A percentile compares a stretch with the other conserved stretches of the same genome.
Evolutionary conservation across 2,888 invertebrate species (phyloP).

Genomic region (Glaucopsyche alexis): DNA sequence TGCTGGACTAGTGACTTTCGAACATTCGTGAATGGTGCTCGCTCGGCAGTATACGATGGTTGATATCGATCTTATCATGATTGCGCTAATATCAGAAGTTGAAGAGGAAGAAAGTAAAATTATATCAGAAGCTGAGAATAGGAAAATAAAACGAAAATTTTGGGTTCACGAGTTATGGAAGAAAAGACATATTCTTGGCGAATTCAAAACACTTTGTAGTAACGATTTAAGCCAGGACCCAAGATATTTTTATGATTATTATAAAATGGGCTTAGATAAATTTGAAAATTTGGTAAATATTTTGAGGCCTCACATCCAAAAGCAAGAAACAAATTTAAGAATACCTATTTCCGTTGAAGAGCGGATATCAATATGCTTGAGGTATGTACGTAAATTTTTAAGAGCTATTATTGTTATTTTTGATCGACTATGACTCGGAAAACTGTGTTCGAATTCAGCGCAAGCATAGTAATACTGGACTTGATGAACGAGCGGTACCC

Average conservation of each 20-base stretch:
- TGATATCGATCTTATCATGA: too few relatives aligned
- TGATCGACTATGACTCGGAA: constrained; percentile 23
- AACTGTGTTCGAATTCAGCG: constrained; percentile 21
- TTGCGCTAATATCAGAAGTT: too few relatives aligned
- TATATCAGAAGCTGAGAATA: too few relatives aligned
- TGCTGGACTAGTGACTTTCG: too few relatives aligned
- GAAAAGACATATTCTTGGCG: constrained; percentile 27
- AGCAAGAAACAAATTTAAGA: constrained; percentile 38
- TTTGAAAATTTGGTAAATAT: constrained; percentile 33
- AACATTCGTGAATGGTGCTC: too few relatives aligned
- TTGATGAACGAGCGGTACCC: constrained; percentile 10
- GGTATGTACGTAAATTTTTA: constrained; percentile 33
- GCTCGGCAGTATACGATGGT: too few relatives aligned
- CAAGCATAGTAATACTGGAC: constrained; percentile 14
- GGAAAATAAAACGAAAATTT: constrained; percentile 30
- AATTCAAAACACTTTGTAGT: constrained; percentile 26
- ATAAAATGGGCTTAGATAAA: constrained; percentile 27
- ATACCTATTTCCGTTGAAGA: constrained; percentile 39
- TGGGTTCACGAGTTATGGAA: constrained; percentile 29
- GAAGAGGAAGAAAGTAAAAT: too few relatives aligned
- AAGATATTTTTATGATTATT: constrained; percentile 29
- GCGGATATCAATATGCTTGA: constrained; percentile 39
- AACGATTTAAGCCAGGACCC: constrained; percentile 27
- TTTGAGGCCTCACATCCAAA: constrained; percentile 35
- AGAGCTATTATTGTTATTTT: constrained; percentile 29